phyloP scores from a whole-genome alignment of 2,113 vertebrate species.

The Donacobius atricapilla region DNA sequence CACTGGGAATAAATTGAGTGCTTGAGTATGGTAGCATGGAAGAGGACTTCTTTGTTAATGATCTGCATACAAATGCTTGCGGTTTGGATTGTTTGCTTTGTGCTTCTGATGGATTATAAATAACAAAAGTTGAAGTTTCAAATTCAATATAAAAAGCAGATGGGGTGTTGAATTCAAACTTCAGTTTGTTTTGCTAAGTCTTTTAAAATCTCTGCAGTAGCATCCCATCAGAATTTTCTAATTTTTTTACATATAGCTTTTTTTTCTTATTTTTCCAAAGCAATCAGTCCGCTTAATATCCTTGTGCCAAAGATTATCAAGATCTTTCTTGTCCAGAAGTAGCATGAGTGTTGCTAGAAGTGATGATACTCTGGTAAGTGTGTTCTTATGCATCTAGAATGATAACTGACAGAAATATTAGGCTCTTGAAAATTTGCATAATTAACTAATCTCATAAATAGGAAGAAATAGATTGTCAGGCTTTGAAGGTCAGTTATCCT shows the following conservation, averaged over 20 bases:
- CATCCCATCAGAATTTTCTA: neutral
- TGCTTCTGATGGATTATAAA: neutral
- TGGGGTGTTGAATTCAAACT: neutral
- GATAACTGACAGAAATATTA: neutral
- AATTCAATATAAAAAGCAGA: neutral
- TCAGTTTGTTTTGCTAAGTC: neutral
- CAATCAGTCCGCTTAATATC: constrained; percentile 99
- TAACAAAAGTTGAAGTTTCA: neutral
- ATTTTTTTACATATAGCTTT: neutral
- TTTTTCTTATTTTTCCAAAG: constrained; percentile 71
- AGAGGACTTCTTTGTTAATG: neutral
- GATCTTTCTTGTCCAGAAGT: constrained; percentile 97
- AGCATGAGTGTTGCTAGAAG: constrained; percentile 95
- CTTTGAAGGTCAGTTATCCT: neutral
- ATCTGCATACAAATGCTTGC: neutral
- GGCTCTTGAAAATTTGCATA: neutral
- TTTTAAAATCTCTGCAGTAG: neutral
- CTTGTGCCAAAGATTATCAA: constrained; percentile 96
- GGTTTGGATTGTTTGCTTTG: neutral
- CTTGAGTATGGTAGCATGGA: neutral
- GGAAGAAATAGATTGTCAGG: neutral
- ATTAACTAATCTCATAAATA: neutral
- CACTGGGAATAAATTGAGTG: neutral
- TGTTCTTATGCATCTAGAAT: neutral
- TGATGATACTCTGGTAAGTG: constrained; percentile 95